Evolutionary conservation across 2,113 vertebrate species (phyloP), one percentile per base, ranked within the genome.

Genomic region (Eleginops maclovinus): DNA sequence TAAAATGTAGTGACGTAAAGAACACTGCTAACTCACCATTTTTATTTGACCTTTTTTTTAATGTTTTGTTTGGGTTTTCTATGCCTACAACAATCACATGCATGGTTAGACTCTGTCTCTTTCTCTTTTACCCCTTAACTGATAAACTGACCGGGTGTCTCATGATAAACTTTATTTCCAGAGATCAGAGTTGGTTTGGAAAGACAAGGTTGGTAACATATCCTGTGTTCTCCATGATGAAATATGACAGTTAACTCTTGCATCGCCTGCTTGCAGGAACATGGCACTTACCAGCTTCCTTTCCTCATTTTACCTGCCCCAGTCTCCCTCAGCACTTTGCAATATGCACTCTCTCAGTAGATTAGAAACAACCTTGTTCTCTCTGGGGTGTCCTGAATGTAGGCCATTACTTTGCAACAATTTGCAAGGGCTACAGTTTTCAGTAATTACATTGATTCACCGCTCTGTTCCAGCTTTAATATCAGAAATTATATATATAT

Each of bases 71-170:
- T 77, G 72, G n/a, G 22, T 70, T 83, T 81, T 83, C 54, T 87
- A 68, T 21, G 28, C 71, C 81, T 87, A 88, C 75, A 77, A 85
- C 66, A 85, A 49, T 85, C 56, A 82, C 87, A 89, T 91, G 87
- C 81, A 88, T 56, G 72, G 55, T 82, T 74, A 80, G 40, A 77
- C 24, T 73, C 49, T 12, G 47, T 66, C 56, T 61, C 49, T 60
- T 24, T 26, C 54, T 36, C 21, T 75, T 62, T 12, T 36, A 12
- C 15, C 40, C 15, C 12, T 53, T 64, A 36, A 22, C 47, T 51
- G 24, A 68, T 78, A 46, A 72, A 43, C 28, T 65, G 56, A 62
- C 56, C 44, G 62, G 24, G 6, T 43, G 36, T 72, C 43, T 67
- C 41, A 65, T 55, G 46, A 71, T 62, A 31, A 50, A 75, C 2